Evolutionary conservation across 1,140 invertebrate genomes (phyloP).

Genomic region (Bombus polaris): DNA sequence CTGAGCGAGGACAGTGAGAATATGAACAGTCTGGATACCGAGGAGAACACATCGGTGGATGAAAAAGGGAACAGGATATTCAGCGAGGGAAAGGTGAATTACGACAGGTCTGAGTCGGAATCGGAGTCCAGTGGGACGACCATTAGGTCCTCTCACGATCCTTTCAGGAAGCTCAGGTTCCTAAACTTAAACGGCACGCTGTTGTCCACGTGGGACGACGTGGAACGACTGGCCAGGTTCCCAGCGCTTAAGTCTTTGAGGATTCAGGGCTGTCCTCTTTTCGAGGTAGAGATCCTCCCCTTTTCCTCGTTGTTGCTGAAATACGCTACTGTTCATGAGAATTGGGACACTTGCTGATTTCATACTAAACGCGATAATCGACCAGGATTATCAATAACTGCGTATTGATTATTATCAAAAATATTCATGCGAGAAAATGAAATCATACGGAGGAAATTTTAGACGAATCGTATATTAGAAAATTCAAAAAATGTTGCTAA

Average conservation of each 20-base stretch:
- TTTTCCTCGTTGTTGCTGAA: not conserved
- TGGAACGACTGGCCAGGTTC: slow-evolving; percentile 92
- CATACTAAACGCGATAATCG: no score
- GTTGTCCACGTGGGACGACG: slow-evolving; percentile 92
- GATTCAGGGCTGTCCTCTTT: slow-evolving; percentile 86
- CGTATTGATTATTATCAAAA: no score
- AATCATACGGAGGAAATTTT: no score
- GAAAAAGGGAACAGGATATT: slow-evolving; percentile 70
- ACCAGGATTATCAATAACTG: no score
- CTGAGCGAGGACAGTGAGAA: slow-evolving; percentile 67
- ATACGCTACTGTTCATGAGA: not conserved
- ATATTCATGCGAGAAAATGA: no score
- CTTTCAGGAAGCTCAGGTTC: slow-evolving; percentile 88
- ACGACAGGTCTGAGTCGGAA: slow-evolving; percentile 81
- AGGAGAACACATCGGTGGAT: slow-evolving; percentile 55
- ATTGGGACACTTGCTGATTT: not conserved
- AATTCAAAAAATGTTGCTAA: no score
- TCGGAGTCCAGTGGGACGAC: slow-evolving; percentile 78
- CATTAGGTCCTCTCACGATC: slow-evolving; percentile 82
- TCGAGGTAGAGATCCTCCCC: slow-evolving; percentile 71
- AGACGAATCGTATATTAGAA: no score
- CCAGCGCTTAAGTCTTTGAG: slow-evolving; percentile 91
- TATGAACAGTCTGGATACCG: slow-evolving; percentile 69
- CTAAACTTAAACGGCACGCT: slow-evolving; percentile 93
- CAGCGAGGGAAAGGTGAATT: slow-evolving; percentile 71